Conservation (phyloP, 2,888 invertebrate species). For the Andrena hattorfiana region DNA sequence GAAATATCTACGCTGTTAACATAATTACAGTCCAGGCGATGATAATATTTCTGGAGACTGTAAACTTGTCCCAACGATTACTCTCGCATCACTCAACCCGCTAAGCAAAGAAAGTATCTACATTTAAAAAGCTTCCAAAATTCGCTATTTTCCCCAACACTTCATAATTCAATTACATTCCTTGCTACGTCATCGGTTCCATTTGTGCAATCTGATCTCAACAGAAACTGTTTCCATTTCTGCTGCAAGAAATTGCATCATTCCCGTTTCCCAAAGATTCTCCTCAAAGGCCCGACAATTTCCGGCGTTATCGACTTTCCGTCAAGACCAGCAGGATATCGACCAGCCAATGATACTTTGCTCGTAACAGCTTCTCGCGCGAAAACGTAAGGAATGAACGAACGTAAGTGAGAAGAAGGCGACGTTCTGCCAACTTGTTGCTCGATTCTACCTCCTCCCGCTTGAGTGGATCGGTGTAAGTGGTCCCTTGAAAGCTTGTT, state of each 20-base stretch:
- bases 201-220: background rate
- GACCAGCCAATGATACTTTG: background rate
- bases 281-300: background rate
- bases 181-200: background rate
- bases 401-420: conserved; percentile 8
- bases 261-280: background rate
- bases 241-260: background rate
- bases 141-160: too few species aligned
- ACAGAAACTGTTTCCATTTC: background rate
- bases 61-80: too few species aligned
- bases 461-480: conserved; percentile 10
- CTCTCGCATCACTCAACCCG: too few species aligned
- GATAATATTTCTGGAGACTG: too few species aligned
- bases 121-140: too few species aligned
- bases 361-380: background rate
- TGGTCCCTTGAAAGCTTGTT: conserved; percentile 1
- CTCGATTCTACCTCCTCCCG: conserved; percentile 6
- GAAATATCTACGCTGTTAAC: background rate
- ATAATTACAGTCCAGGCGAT: background rate
- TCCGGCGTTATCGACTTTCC: conserved; percentile 27
- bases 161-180: too few species aligned
- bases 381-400: conserved; percentile 1
- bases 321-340: conserved; percentile 8
- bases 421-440: conserved; percentile 29
- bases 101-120: too few species aligned